phyloP scores from a whole-genome alignment of 2,113 vertebrate genomes.

The Mungos mungo region DNA sequence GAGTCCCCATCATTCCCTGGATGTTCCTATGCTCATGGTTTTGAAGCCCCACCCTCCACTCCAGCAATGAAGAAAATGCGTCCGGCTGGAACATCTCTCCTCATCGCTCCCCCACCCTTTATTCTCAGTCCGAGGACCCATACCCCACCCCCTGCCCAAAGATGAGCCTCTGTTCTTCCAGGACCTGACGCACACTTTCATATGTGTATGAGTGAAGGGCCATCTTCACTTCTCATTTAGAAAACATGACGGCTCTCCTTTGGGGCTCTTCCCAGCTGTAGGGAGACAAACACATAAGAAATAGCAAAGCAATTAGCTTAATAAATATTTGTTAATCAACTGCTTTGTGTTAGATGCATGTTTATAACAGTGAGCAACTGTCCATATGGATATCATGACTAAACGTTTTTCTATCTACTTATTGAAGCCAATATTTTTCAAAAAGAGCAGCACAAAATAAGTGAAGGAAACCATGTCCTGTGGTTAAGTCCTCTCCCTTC shows the following conservation, averaged over 20 bases:
- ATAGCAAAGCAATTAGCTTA: conserved; percentile 4
- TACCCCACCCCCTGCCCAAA: background rate
- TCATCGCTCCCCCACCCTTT: background rate
- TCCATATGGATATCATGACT: background rate
- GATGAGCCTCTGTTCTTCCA: background rate
- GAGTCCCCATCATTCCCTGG: background rate
- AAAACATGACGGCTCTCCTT: background rate
- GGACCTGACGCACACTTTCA: background rate
- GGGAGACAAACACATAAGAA: background rate
- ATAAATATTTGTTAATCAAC: conserved; percentile 37
- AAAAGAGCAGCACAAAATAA: background rate
- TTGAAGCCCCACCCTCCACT: background rate
- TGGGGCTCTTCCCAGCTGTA: background rate
- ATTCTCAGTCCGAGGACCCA: background rate
- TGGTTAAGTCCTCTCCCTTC: background rate
- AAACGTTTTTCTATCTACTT: background rate
- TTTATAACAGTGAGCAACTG: background rate
- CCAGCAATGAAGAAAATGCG: background rate
- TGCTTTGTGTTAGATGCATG: background rate
- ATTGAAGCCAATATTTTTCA: background rate
- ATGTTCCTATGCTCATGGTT: background rate
- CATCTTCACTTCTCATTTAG: background rate
- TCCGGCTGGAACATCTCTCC: background rate
- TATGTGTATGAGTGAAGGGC: too few relatives aligned
- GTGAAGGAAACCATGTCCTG: background rate